Evolutionary conservation across 1,140 invertebrate genomes (phyloP), one percentile per base, ranked within the genome.

Genomic region (Acyrthosiphon pisum): DNA sequence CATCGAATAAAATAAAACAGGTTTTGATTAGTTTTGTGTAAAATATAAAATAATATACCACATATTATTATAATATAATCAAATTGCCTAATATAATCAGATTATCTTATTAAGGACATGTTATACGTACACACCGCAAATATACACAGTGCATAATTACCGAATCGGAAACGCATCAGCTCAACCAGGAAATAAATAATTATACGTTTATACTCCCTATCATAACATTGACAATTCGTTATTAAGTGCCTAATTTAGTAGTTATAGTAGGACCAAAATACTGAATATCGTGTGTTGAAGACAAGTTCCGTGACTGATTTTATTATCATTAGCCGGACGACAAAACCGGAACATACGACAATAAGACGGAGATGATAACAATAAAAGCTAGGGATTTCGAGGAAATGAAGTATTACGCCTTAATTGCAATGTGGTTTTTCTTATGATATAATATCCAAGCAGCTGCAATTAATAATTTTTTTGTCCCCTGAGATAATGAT

Each of bases 321-420:
- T 76, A 53, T 56, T 81, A 35, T 48, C 48, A 91, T 46, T 41
- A 81, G 44, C 68, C 91, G n/a, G 48, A 93, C 91, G 91, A 93
- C 81, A 41, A 83, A 93, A 93, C 91, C 91, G 91, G 91, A 93
- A 93, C 68, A 90, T n/a, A 90, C 23, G 89, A 91, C 90, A 83
- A 91, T 91, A 81, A 48, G n/a, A 81, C 41, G 46, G 22, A 48
- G 68, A 81, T 91, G 90, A 91, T 83, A 91, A 91, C 90, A 91
- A 91, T 81, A 91, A 84, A 83, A 93, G 22, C 35, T 76, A 91
- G 30, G 68, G 41, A 76, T 76, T 91, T 46, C 4, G 2, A 91
- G 68, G 90, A 76, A 91, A 91, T 44, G 3, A 20, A 76, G 18
- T 81, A 91, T 81, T 83, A 93, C 48, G 44, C 81, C 48, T 83